These are phyloP conservation scores for Paramisgurnus dabryanus DNA, from an alignment of 2,113 vertebrate species.

Conservation along the genomic window DNA sequence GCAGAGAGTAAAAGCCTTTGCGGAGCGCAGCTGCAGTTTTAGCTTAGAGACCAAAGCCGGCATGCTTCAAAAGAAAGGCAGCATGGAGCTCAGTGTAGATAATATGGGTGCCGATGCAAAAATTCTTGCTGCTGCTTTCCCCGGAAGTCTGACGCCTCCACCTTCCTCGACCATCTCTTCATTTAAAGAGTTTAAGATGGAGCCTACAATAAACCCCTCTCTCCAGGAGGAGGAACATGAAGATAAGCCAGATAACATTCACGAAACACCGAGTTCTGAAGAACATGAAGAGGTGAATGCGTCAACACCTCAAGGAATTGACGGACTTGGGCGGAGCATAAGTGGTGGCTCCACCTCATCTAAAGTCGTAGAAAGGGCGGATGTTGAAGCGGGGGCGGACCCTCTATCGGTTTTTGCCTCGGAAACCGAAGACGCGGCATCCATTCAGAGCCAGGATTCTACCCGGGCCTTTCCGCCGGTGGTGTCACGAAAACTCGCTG, in stretches of 20 bases:
- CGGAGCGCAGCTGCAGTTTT: slow-evolving; percentile 94
- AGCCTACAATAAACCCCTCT: slow-evolving; percentile 42
- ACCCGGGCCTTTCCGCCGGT: slow-evolving; percentile 75
- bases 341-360: slow-evolving; percentile 42
- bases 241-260: not conserved
- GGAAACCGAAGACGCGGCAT: slow-evolving; percentile 70
- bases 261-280: slow-evolving; percentile 46
- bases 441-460: slow-evolving; percentile 76
- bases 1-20: slow-evolving; percentile 85
- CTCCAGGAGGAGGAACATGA: slow-evolving; percentile 18
- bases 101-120: slow-evolving; percentile 95
- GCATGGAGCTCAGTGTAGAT: slow-evolving; percentile 81
- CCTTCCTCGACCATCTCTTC: slow-evolving; percentile 53
- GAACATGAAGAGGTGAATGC: slow-evolving; percentile 56
- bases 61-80: slow-evolving; percentile 88
- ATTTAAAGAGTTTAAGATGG: slow-evolving; percentile 70
- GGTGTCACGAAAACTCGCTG: slow-evolving; percentile 90
- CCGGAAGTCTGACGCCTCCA: slow-evolving; percentile 68
- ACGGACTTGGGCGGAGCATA: slow-evolving; percentile 20
- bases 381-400: slow-evolving; percentile 88
- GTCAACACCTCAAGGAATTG: not conserved
- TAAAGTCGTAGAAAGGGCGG: slow-evolving; percentile 79
- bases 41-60: slow-evolving; percentile 87
- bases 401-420: slow-evolving; percentile 90
- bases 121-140: slow-evolving; percentile 88